These are phyloP conservation scores for Mustela erminea DNA, from an alignment of 2,797 vertebrate species.

Conservation along the genomic window DNA sequence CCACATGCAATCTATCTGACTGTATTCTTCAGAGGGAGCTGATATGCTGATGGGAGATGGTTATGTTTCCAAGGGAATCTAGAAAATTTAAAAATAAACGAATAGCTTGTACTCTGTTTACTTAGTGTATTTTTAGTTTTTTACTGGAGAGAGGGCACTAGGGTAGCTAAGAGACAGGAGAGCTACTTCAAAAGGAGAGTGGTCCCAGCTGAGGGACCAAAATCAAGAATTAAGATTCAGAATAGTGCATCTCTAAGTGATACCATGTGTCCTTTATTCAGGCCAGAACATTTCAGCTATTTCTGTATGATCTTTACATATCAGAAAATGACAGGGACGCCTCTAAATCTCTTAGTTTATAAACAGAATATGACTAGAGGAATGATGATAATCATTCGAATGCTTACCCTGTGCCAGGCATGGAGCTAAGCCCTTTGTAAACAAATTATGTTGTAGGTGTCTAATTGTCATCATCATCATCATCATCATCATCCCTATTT, in stretches of 20 bases:
- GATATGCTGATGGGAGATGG: neutral
- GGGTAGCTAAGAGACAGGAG: neutral
- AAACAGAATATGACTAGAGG: neutral
- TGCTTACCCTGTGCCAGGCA: neutral
- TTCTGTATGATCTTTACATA: neutral
- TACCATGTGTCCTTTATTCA: neutral
- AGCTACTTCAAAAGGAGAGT: neutral
- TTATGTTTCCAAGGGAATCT: neutral
- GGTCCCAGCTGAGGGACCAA: neutral
- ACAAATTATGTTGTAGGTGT: neutral
- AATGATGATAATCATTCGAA: neutral
- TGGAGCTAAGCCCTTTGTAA: neutral
- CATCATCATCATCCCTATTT: neutral
- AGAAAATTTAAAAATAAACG: slow-evolving; percentile 17
- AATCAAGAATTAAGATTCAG: slow-evolving; percentile 3
- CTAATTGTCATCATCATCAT: neutral
- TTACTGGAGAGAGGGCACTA: neutral
- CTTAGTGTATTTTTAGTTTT: slow-evolving; percentile 7
- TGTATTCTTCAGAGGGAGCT: neutral
- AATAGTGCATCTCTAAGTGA: neutral
- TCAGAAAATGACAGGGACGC: neutral
- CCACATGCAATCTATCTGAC: neutral
- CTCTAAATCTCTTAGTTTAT: neutral
- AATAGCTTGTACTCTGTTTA: neutral
- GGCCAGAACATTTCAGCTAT: neutral